Evolutionary conservation across 2,113 vertebrate species (phyloP).

Genomic region (Saguinus midas): DNA sequence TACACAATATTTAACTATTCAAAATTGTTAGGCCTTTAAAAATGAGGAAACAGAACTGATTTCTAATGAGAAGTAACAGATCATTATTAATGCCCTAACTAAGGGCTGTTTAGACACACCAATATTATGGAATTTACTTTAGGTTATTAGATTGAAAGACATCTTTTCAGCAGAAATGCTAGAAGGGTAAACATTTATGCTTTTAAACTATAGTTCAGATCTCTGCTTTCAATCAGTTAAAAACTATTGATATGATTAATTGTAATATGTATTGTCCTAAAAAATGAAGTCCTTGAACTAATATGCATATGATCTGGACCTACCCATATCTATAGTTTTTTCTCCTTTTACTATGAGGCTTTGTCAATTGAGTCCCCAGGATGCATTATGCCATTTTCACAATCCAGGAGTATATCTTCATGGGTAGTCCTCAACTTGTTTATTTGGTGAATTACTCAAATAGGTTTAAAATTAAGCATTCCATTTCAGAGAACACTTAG

Average conservation of each 20-base stretch:
- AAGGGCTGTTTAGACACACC: background rate
- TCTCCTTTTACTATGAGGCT: background rate
- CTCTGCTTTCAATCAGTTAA: background rate
- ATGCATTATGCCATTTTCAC: background rate
- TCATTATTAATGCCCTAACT: background rate
- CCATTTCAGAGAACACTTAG: background rate
- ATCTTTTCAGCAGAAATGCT: background rate
- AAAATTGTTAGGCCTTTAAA: background rate
- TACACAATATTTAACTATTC: background rate
- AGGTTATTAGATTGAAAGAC: background rate
- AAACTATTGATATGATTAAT: background rate
- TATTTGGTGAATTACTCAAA: background rate
- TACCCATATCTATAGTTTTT: background rate
- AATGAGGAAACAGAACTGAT: background rate
- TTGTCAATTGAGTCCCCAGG: background rate
- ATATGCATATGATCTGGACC: background rate
- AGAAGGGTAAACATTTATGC: background rate
- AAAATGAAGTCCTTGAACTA: background rate
- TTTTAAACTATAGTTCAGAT: background rate
- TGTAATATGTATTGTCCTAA: background rate
- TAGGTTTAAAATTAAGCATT: background rate
- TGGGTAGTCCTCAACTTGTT: background rate
- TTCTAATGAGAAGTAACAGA: background rate
- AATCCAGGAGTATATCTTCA: background rate
- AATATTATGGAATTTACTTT: conserved; percentile 9